Base-by-base conservation (phyloP, 2,888 invertebrate genomes). In the Tipula lateralis region DNA sequence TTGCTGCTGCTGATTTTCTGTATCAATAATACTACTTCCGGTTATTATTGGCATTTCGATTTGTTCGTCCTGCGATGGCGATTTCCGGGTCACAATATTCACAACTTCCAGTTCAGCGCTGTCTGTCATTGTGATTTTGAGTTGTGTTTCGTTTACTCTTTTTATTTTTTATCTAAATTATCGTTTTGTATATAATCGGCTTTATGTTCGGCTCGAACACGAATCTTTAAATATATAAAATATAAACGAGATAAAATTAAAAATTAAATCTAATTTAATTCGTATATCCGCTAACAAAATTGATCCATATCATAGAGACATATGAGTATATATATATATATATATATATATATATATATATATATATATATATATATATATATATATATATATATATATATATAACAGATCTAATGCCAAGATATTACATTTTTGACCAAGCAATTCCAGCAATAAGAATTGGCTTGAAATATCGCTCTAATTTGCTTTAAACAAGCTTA, bases 21-120 rank as follows among this genome's bases (percentile, higher is more conserved):
- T 19, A 66, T 66, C 66, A 24, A 24, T 66, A 24, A 66, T 24
- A 66, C 13, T 66, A 24, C 24, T 66, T 66, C 66, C 66, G 12
- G 66, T 66, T 66, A 66, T 66, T 19, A 66, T 66, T 19, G 66
- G 66, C 66, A 66, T 66, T 66, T 66, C 66, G 66, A 66, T 66
- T 66, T 66, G 66, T 66, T 66, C 66, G 24, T 66, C 66, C 12
- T 24, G 66, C 2, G 66, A 24, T 12, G 66, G 44, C 44, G 44
- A 9, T 24, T 66, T 66, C 19, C 66, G 66, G 9, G 66, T 66
- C 24, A 66, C 66, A 24, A 66, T 66, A 24, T 66, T 66, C 9
- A 19, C 66, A 24, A 19, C 66, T 66, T 66, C 66, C 1, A 66
- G 7, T 66, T 66, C 66, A 66, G 24, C 66, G 13, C 24, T 24